These are phyloP conservation scores for Megalops atlanticus DNA, from an alignment of 2,113 vertebrate genomes.

Conservation along the genomic window DNA sequence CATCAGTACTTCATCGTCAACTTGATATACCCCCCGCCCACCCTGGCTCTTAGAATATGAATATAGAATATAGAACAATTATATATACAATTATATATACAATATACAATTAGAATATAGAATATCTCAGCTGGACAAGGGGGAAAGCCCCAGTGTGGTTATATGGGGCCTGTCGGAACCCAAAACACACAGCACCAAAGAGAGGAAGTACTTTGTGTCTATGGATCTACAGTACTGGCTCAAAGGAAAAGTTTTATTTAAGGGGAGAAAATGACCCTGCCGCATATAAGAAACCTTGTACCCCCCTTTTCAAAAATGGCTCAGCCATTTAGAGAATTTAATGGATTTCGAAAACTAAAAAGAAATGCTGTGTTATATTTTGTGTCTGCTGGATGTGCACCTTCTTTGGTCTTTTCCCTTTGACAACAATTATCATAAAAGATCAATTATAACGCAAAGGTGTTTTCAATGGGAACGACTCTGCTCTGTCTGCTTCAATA, in stretches of 20 bases:
- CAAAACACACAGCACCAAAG: neutral
- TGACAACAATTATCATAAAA: neutral
- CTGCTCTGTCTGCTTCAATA: neutral
- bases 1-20: too few relatives aligned
- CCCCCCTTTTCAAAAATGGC: neutral
- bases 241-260: neutral
- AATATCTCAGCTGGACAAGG: too few relatives aligned
- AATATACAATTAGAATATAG: too few relatives aligned
- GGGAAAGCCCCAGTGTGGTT: neutral
- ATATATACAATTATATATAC: too few relatives aligned
- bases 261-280: conserved; percentile 45
- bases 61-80: too few relatives aligned
- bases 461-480: neutral
- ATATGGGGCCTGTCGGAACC: neutral
- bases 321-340: conserved; percentile 3
- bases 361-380: neutral
- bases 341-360: neutral
- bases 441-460: neutral
- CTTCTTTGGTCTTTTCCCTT: neutral
- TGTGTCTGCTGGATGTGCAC: neutral
- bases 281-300: conserved; percentile 18
- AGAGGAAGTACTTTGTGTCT: neutral
- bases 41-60: too few relatives aligned
- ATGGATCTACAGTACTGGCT: neutral
- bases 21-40: too few relatives aligned